These are phyloP conservation scores for Tenebrosternarchus preto DNA, from an alignment of 2,113 vertebrate genomes.

Conservation along the genomic window DNA sequence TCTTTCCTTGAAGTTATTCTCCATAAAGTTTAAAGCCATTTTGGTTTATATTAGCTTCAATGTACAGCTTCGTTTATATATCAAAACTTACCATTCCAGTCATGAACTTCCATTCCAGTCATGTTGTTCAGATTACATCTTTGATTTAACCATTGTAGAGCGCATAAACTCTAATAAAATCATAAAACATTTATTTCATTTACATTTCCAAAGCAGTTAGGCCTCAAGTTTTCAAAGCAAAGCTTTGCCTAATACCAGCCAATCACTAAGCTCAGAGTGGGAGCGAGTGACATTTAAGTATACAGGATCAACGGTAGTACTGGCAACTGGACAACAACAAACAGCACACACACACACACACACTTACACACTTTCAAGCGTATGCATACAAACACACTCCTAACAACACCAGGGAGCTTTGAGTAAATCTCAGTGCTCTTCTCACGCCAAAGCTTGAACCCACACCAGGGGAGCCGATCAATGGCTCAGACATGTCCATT, in stretches of 20 bases:
- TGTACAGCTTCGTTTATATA: neutral
- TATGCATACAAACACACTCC: slow-evolving; percentile 35
- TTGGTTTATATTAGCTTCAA: slow-evolving; percentile 1
- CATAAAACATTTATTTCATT: neutral
- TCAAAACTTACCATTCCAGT: neutral
- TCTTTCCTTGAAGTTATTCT: neutral
- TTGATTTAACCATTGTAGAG: neutral
- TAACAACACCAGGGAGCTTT: no score
- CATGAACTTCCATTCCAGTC: neutral
- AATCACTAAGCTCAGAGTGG: neutral
- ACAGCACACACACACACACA: slow-evolving; percentile 13
- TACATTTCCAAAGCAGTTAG: neutral
- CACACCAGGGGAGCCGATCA: slow-evolving; percentile 64
- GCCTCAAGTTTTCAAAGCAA: neutral
- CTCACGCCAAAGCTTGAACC: slow-evolving; percentile 60
- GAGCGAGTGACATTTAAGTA: neutral
- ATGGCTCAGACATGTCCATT: slow-evolving; percentile 73
- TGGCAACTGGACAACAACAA: neutral
- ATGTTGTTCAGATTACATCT: neutral
- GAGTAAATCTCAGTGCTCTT: slow-evolving; percentile 68
- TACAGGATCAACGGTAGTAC: neutral
- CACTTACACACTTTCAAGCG: neutral
- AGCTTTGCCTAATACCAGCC: neutral
- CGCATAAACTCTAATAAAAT: neutral
- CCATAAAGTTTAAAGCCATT: neutral